Percentiles rank a stretch among this genome's conserved stretches.
Evolutionary conservation across 2,113 vertebrate genomes (phyloP).

Genomic region (Prolemur simus): DNA sequence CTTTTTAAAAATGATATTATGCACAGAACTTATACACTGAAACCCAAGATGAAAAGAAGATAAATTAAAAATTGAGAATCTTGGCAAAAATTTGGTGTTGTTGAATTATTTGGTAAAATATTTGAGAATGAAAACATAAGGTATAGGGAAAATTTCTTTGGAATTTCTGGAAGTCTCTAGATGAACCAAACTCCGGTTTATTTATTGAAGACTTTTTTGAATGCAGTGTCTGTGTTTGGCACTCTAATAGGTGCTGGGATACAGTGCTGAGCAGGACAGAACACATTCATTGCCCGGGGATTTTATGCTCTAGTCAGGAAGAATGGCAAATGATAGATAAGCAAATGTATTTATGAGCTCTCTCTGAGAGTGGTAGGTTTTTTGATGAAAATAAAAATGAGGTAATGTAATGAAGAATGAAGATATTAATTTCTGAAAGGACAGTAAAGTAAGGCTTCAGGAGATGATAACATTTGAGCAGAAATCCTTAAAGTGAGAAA

Average conservation of each 20-base stretch:
- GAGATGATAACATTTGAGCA: neutral
- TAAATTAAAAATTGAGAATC: neutral
- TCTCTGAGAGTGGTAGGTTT: neutral
- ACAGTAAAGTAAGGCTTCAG: neutral
- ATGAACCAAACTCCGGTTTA: neutral
- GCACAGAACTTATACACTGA: neutral
- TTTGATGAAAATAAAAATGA: neutral
- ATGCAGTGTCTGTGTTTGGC: neutral
- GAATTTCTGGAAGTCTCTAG: neutral
- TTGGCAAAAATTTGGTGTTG: neutral
- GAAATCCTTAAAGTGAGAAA: neutral
- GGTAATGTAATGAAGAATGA: neutral
- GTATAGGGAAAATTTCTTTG: neutral
- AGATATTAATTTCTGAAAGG: conserved; percentile 15
- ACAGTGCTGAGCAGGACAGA: neutral
- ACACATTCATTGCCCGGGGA: neutral
- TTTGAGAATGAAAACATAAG: neutral
- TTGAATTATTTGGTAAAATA: conserved; percentile 11
- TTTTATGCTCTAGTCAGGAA: neutral
- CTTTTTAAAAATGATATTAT: conserved; percentile 3
- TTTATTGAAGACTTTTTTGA: neutral
- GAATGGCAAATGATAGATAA: neutral
- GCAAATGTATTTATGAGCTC: neutral
- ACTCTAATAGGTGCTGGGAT: neutral
- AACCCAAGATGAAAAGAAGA: neutral